Conservation (phyloP, 2,113 vertebrate species). For the Numida meleagris region DNA sequence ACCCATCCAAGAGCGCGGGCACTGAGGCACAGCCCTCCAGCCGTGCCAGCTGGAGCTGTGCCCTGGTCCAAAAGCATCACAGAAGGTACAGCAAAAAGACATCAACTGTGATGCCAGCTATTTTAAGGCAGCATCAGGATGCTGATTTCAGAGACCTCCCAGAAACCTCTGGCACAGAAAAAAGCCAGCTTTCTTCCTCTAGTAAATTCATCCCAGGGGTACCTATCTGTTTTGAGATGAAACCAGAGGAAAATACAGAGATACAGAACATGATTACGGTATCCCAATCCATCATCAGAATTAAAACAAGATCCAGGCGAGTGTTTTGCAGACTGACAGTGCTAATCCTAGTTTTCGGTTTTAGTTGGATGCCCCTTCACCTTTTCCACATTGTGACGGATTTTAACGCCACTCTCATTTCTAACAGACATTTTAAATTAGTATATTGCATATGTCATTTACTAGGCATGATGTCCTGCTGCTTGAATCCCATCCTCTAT, state of each 20-base stretch:
- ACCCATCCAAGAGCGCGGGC: slow-evolving; percentile 62
- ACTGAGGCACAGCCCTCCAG: slow-evolving; percentile 17
- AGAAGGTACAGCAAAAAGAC: slow-evolving; percentile 82
- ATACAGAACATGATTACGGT: slow-evolving; percentile 63
- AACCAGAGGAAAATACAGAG: slow-evolving; percentile 78
- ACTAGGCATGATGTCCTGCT: slow-evolving; percentile 86
- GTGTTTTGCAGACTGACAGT: slow-evolving; percentile 83
- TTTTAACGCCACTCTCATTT: slow-evolving; percentile 84
- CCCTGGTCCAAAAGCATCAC: slow-evolving; percentile 76
- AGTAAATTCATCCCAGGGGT: slow-evolving; percentile 78
- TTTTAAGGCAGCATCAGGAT: slow-evolving; percentile 60
- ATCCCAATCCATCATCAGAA: slow-evolving; percentile 74
- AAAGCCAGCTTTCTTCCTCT: slow-evolving; percentile 74
- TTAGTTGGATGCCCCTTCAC: slow-evolving; percentile 88
- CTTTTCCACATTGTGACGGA: slow-evolving; percentile 86
- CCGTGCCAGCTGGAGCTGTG: slow-evolving; percentile 66
- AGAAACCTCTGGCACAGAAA: slow-evolving; percentile 67
- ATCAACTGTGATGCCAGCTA: slow-evolving; percentile 79
- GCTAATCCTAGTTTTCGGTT: slow-evolving; percentile 82
- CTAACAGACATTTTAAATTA: slow-evolving; percentile 86
- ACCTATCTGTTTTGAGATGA: slow-evolving; percentile 84
- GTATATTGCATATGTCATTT: slow-evolving; percentile 87
- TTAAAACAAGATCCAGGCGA: slow-evolving; percentile 79
- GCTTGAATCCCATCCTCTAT: slow-evolving; percentile 85
- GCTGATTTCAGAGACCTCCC: slow-evolving; percentile 43